Percentiles rank a stretch among this genome's conserved stretches.
Evolutionary conservation across 2,113 vertebrate genomes (phyloP).

Genomic region (Thunnus maccoyii): DNA sequence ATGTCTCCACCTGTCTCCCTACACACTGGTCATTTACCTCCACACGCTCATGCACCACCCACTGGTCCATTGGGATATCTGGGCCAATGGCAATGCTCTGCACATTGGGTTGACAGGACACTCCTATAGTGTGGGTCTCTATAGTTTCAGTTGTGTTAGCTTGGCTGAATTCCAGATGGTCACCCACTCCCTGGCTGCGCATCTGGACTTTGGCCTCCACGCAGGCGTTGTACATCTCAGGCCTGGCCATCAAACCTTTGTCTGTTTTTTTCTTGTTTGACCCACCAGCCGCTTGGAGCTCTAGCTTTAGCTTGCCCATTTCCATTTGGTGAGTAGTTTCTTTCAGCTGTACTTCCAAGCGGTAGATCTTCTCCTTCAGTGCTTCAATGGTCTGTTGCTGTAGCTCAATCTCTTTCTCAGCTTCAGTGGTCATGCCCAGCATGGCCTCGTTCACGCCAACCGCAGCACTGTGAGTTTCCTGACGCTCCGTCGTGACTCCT

Average conservation of each 20-base stretch:
- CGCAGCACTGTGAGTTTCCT: constrained; percentile 77
- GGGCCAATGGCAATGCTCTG: constrained; percentile 81
- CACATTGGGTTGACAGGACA: constrained; percentile 83
- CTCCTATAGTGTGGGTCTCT: constrained; percentile 78
- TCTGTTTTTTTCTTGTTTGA: constrained; percentile 90
- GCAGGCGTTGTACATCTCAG: constrained; percentile 84
- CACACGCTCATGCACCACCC: constrained; percentile 88
- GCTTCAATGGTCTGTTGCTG: constrained; percentile 95
- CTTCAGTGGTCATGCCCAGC: constrained; percentile 92
- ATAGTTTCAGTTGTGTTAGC: constrained; percentile 74
- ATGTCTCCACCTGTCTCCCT: constrained; percentile 74
- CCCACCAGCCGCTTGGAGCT: constrained; percentile 91
- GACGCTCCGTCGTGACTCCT: constrained; percentile 83
- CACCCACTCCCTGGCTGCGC: constrained; percentile 89
- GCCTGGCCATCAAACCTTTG: constrained; percentile 88
- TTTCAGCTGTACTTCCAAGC: constrained; percentile 93
- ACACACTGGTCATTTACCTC: constrained; percentile 84
- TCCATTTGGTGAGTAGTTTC: constrained; percentile 94
- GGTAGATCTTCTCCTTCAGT: constrained; percentile 95
- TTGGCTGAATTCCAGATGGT: constrained; percentile 79
- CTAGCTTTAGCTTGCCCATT: constrained; percentile 96
- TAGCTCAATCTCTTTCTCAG: constrained; percentile 92
- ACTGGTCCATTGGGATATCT: constrained; percentile 87
- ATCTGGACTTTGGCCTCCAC: constrained; percentile 88
- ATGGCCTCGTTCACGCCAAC: constrained; percentile 92